phyloP scores from a whole-genome alignment of 1,140 invertebrate genomes.

The Solenopsis fugax region DNA sequence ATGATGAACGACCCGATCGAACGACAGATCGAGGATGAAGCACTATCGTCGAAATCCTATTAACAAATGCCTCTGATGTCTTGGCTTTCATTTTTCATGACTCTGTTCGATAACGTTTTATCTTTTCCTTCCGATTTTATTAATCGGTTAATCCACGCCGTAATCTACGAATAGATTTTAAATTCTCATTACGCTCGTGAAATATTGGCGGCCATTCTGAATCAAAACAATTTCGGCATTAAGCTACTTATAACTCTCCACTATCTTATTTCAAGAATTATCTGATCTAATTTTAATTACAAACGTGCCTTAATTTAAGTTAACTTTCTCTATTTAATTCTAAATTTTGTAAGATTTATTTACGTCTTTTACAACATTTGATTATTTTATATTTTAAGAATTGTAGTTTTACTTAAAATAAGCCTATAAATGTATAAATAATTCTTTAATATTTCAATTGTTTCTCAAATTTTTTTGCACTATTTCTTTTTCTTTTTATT shows the following conservation, averaged over 20 bases:
- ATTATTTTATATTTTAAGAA: neutral
- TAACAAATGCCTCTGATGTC: slow-evolving; percentile 62
- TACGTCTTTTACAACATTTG: neutral
- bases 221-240: neutral
- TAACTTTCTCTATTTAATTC: neutral
- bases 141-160: slow-evolving; percentile 33
- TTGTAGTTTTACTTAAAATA: neutral
- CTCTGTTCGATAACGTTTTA: neutral
- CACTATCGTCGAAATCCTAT: slow-evolving; percentile 74
- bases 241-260: neutral
- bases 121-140: neutral
- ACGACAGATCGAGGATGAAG: slow-evolving; percentile 71
- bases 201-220: neutral
- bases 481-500: neutral
- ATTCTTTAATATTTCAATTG: neutral
- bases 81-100: neutral
- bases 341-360: slow-evolving; percentile 13
- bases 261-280: neutral
- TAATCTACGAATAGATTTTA: neutral
- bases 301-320: neutral
- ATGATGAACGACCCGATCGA: slow-evolving; percentile 71
- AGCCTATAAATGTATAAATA: neutral
- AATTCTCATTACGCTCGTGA: slow-evolving; percentile 22
- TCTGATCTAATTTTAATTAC: neutral
- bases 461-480: neutral